These are phyloP conservation scores for Onychomys leucogaster DNA, from an alignment of 2,797 vertebrate genomes.

Conservation along the genomic window DNA sequence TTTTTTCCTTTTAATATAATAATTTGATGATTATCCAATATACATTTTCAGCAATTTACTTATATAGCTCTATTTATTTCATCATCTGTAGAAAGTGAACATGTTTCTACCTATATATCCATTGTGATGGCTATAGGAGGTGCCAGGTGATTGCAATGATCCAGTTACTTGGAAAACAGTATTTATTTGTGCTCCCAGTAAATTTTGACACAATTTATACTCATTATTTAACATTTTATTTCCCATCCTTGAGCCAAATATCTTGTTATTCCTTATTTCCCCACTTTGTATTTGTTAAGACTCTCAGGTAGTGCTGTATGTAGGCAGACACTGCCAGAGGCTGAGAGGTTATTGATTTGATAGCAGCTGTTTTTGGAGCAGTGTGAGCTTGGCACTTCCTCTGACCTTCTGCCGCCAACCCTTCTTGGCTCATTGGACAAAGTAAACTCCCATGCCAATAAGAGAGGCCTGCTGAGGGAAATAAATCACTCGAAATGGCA, in stretches of 20 bases:
- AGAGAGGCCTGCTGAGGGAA: constrained; percentile 66
- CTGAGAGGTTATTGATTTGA: constrained; percentile 54
- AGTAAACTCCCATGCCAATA: constrained; percentile 64
- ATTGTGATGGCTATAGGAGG: background rate
- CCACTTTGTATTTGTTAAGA: constrained; percentile 37
- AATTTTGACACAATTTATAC: constrained; percentile 29
- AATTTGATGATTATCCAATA: background rate
- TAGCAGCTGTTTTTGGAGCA: constrained; percentile 66
- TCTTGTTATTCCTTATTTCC: background rate
- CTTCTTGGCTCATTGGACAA: constrained; percentile 55
- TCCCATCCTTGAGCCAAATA: background rate
- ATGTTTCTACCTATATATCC: background rate
- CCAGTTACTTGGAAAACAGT: background rate
- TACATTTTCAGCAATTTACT: background rate
- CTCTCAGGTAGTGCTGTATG: constrained; percentile 9
- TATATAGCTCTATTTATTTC: background rate
- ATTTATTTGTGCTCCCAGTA: background rate
- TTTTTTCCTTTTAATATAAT: constrained; percentile 3
- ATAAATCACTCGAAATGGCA: constrained; percentile 68
- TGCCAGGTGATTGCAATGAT: background rate
- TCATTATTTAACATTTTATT: constrained; percentile 39
- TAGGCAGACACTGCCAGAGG: background rate
- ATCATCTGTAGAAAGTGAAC: background rate
- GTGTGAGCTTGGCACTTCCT: constrained; percentile 60
- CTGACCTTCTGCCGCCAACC: constrained; percentile 19